phyloP scores from a whole-genome alignment of 30 jellyfish, hydroid and myxozoan species.

The Aurelia coerulea region DNA sequence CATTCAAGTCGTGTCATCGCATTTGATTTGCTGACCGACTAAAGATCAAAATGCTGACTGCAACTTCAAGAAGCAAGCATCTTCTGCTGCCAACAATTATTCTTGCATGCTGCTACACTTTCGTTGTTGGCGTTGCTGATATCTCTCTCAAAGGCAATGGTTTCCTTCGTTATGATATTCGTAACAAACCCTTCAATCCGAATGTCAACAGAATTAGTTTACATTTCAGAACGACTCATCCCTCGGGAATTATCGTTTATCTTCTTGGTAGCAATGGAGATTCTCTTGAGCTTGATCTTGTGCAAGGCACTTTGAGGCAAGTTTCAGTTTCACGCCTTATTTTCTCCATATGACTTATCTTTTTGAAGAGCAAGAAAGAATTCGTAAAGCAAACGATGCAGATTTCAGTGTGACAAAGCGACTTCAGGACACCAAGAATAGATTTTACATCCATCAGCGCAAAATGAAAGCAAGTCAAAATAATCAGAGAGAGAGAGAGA shows the following conservation, averaged over 20 bases:
- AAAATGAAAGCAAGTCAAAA: too few species aligned
- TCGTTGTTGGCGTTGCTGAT: background rate
- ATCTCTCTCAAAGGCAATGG: constrained; percentile 65
- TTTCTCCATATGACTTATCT: background rate
- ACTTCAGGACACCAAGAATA: too few species aligned
- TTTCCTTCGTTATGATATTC: constrained; percentile 53
- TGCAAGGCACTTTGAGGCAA: constrained; percentile 73
- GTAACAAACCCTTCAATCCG: constrained; percentile 62
- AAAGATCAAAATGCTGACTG: background rate
- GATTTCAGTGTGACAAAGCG: too few species aligned
- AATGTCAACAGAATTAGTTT: constrained; percentile 55
- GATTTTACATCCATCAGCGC: too few species aligned
- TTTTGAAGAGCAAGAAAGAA: too few species aligned
- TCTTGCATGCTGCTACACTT: too few species aligned
- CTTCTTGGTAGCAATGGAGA: constrained; percentile 51
- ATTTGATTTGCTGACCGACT: constrained; percentile 6
- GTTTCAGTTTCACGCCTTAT: background rate
- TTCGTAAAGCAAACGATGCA: too few species aligned
- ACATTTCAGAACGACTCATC: constrained; percentile 65
- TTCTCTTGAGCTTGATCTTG: constrained; percentile 36
- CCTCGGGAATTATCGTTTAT: constrained; percentile 57
- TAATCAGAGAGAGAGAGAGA: too few species aligned
- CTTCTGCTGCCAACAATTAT: too few species aligned
- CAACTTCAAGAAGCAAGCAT: too few species aligned
- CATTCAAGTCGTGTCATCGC: background rate